Evolutionary conservation across 2,888 invertebrate species (phyloP).

Genomic region (Rhaphigaster nebulosa): DNA sequence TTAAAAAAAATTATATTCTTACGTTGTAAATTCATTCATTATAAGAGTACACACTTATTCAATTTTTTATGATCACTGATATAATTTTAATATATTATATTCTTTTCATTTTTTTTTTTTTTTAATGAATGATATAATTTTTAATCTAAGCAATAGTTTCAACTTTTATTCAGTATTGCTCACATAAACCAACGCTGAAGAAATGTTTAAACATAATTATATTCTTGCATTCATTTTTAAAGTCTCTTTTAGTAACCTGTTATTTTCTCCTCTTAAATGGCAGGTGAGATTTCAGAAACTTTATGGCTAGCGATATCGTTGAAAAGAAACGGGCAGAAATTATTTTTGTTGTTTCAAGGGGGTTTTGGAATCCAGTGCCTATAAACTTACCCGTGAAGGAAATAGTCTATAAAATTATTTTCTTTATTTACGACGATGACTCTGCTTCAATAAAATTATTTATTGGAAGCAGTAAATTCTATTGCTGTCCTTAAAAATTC

Average conservation of each 20-base stretch:
- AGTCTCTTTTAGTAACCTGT: neutral
- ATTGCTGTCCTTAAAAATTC: neutral
- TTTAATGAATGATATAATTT: too few species aligned
- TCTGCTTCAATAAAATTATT: conserved; percentile 34
- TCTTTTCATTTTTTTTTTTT: too few species aligned
- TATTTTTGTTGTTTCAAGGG: conserved; percentile 23
- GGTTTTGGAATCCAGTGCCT: neutral
- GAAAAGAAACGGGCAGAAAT: neutral
- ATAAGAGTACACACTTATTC: too few species aligned
- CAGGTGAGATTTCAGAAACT: neutral
- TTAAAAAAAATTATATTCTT: too few species aligned
- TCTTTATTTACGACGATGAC: conserved; percentile 47
- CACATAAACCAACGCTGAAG: too few species aligned
- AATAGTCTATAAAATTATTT: conserved; percentile 40
- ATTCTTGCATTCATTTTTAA: neutral
- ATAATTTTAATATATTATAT: too few species aligned
- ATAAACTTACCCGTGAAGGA: conserved; percentile 18
- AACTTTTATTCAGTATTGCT: too few species aligned
- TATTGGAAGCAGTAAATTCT: conserved; percentile 38
- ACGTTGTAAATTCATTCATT: too few species aligned
- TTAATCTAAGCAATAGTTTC: too few species aligned
- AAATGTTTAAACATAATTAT: neutral
- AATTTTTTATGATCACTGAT: too few species aligned
- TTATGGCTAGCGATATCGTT: conserved; percentile 7
- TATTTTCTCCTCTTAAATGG: neutral